Base-by-base conservation (phyloP, 2,797 vertebrate species). In the Anolis apletophallus region DNA sequence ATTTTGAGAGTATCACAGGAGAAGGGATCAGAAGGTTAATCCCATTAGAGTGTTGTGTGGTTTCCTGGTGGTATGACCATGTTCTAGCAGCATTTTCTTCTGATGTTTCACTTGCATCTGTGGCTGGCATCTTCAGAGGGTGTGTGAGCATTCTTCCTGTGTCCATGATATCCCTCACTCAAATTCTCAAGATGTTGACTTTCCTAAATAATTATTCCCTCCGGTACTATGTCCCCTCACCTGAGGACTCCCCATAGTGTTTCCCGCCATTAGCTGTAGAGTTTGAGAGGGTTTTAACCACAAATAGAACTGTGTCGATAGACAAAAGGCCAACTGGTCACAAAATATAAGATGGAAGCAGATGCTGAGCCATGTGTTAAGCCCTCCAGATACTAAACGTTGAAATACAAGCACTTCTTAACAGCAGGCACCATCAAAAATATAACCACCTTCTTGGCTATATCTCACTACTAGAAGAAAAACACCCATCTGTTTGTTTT, bases 401-500 rank as follows among this genome's bases (percentile, higher is more conserved):
- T 68, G 73, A 59, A 61, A 21, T 75, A 19, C 55, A 40, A 36
- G 26, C 64, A 73, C 40, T 74, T 72, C 71, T 59, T 78, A 83
- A 76, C 54, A 73, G 68, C n/a, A 64, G 54, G 72, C 29, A 73
- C 75, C 81, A 29, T 55, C 26, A 32, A 23, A 55, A 16, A 64
- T 74, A 59, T 5, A 36, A 72, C n/a, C 77, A 75, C 26, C 40
- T 72, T 32, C 59, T 67, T 13, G 34, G 32, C 81, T 80, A 54
- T 84, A 67, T 84, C 67, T 88, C 32, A 74, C 40, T 46, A 67
- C 29, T 55, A 29, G 12, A 16, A 16, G 12, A 55, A 32, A 36
- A 23, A 26, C 34, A 19, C 19, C 34, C n/a, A 80, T 84, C 68
- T 83, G 68, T 82, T 77, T 86, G 64, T 86, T 57, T 82, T 52